Conservation (phyloP, 2,888 invertebrate genomes). For the Parnassius glacialis region DNA sequence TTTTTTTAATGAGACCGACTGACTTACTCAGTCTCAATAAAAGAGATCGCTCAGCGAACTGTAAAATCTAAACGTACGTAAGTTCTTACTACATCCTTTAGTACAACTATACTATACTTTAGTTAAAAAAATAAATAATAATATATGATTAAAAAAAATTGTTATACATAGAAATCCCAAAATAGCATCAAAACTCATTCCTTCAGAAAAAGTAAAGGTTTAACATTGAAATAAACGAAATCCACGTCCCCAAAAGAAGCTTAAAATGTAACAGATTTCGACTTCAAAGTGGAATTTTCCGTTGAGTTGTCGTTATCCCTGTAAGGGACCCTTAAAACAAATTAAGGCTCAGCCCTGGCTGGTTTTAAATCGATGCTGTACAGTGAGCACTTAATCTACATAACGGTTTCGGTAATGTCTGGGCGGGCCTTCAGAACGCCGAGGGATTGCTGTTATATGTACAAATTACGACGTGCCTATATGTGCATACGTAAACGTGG, state of each 20-base stretch:
- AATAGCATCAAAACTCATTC: background rate
- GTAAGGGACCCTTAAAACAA: conserved; percentile 31
- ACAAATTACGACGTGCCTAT: conserved; percentile 27
- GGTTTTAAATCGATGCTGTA: conserved; percentile 44
- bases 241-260: background rate
- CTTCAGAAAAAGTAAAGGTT: conserved; percentile 10
- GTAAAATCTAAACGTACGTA: too few species aligned
- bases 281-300: conserved; percentile 20
- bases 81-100: too few species aligned
- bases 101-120: too few species aligned
- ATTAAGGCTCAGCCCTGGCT: conserved; percentile 32
- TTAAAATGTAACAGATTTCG: conserved; percentile 15
- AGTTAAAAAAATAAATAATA: too few species aligned
- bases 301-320: conserved; percentile 22
- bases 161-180: too few species aligned
- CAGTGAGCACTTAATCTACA: conserved; percentile 57
- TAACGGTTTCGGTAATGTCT: conserved; percentile 47
- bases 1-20: too few species aligned
- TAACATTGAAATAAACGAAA: conserved; percentile 14
- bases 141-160: too few species aligned
- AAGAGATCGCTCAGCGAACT: too few species aligned
- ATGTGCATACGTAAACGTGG: conserved; percentile 19
- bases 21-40: too few species aligned
- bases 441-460: conserved; percentile 31
- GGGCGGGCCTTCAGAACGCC: conserved; percentile 29